These are phyloP conservation scores for Enteromius mattozi DNA, from an alignment of 2,797 vertebrate species.

Conservation along the genomic window DNA sequence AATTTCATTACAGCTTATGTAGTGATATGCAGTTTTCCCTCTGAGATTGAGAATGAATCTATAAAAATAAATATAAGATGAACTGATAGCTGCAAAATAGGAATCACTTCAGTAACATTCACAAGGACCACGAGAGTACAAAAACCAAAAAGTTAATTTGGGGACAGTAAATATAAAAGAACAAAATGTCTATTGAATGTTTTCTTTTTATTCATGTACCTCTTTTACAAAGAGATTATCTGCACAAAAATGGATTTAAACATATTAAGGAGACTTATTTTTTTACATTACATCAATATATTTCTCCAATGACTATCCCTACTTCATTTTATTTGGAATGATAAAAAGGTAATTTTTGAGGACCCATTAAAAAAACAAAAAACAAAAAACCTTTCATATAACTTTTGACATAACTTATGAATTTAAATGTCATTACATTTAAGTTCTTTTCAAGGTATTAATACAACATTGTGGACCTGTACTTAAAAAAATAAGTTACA, in stretches of 20 bases:
- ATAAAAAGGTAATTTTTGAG: not conserved
- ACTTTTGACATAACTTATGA: not conserved
- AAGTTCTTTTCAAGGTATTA: not conserved
- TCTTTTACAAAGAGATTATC: constrained; percentile 6
- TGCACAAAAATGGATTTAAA: constrained; percentile 1
- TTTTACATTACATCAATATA: no score
- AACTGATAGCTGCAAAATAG: not conserved
- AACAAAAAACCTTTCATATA: not conserved
- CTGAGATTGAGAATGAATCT: not conserved
- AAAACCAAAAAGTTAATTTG: not conserved
- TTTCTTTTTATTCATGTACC: not conserved
- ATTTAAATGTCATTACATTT: not conserved
- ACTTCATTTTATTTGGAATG: not conserved
- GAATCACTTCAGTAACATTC: constrained; percentile 3
- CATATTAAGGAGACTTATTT: not conserved
- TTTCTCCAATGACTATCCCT: not conserved
- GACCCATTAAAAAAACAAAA: not conserved
- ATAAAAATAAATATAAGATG: not conserved
- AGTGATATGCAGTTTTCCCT: not conserved
- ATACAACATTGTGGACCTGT: constrained; percentile 1
- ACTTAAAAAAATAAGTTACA: constrained; percentile 17
- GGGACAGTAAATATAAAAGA: not conserved
- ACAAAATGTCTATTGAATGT: not conserved
- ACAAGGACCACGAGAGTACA: not conserved
- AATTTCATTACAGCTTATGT: not conserved